These are phyloP conservation scores for Coenonympha arcania DNA, from an alignment of 2,888 invertebrate genomes.

Conservation along the genomic window DNA sequence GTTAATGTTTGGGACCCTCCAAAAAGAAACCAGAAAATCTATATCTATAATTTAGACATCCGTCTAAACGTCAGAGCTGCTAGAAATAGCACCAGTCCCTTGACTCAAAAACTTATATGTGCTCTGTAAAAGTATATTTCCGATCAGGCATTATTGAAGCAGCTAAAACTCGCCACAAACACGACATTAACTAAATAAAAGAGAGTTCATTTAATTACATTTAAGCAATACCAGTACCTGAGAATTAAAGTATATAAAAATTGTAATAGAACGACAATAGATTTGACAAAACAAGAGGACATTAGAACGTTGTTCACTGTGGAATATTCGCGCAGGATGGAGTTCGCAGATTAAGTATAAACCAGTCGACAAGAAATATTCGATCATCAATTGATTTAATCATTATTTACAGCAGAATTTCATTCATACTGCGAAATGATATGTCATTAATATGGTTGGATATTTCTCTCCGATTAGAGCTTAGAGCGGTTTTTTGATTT, in stretches of 20 bases:
- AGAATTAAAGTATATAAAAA: constrained; percentile 43
- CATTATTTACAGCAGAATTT: background rate
- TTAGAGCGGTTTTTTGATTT: constrained; percentile 20
- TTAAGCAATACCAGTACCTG: constrained; percentile 73
- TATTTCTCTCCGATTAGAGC: background rate
- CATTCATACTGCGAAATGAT: background rate
- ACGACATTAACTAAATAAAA: constrained; percentile 41
- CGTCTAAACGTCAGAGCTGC: too few relatives aligned
- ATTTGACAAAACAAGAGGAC: constrained; percentile 37
- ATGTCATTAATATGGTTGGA: background rate
- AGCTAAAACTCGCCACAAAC: constrained; percentile 48
- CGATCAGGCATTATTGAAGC: constrained; percentile 31
- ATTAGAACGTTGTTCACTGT: constrained; percentile 21
- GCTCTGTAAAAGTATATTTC: too few relatives aligned
- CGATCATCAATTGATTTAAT: background rate
- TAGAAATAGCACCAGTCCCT: too few relatives aligned
- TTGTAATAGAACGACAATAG: constrained; percentile 58
- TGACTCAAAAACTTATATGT: too few relatives aligned
- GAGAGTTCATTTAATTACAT: constrained; percentile 57
- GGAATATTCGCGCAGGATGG: constrained; percentile 21
- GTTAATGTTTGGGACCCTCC: too few relatives aligned
- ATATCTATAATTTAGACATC: too few relatives aligned
- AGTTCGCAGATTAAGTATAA: constrained; percentile 14
- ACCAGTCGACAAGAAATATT: background rate
- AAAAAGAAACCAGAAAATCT: too few relatives aligned